Conservation (phyloP, 2,888 invertebrate genomes). For the Chouioia cunea region DNA sequence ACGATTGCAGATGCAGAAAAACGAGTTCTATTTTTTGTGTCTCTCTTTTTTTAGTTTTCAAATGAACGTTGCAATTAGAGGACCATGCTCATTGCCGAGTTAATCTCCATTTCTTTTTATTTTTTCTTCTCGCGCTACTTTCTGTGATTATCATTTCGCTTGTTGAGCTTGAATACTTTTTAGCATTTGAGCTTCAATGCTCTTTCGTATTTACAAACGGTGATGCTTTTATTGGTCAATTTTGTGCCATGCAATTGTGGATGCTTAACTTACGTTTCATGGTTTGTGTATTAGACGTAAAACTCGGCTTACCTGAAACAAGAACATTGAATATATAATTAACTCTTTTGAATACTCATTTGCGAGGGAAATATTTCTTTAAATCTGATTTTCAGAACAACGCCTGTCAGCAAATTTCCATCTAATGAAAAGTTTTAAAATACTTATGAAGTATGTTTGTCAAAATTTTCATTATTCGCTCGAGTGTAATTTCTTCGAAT, state of each 20-base stretch:
- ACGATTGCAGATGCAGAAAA: conserved; percentile 47
- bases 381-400: no score
- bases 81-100: conserved; percentile 22
- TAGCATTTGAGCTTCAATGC: no score
- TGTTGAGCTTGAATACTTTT: background rate
- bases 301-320: conserved; percentile 30
- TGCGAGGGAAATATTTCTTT: no score
- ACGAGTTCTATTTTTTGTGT: conserved; percentile 30
- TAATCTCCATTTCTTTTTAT: conserved; percentile 26
- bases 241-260: background rate
- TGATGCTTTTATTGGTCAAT: background rate
- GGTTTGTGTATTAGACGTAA: background rate
- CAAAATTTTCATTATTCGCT: conserved; percentile 35
- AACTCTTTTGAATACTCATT: background rate
- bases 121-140: background rate
- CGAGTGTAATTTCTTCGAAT: conserved; percentile 29
- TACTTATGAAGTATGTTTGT: conserved; percentile 31
- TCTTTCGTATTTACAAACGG: no score
- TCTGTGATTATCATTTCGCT: conserved; percentile 33
- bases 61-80: conserved; percentile 46
- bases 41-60: conserved; percentile 36
- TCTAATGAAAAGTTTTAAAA: conserved; percentile 13
- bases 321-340: conserved; percentile 10
- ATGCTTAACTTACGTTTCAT: conserved; percentile 25
- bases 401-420: conserved; percentile 5